Base-by-base conservation (phyloP, 2,113 vertebrate genomes). In the Perccottus glenii region DNA sequence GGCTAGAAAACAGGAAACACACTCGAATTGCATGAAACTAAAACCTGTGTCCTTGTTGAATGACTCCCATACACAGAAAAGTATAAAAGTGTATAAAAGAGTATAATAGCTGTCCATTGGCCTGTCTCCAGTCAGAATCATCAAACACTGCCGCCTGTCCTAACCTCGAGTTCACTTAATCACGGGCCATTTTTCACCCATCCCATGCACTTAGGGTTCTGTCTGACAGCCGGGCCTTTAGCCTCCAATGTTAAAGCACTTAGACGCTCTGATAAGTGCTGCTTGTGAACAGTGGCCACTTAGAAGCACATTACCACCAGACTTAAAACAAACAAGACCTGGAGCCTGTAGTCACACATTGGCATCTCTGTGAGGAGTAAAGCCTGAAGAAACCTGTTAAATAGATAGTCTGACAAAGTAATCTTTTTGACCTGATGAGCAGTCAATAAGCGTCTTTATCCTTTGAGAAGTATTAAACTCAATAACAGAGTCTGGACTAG, bases 121-220 rank as follows among this genome's bases (percentile, higher is more conserved):
- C 15, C 36, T 43, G 10, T 43, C 19, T 55, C 52, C 52, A 36
- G 38, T 19, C 10, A 36, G 14, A 56, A 33, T n/a, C 38, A 11
- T 43, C 15, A 19, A 36, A 6, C 40, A 33, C 12, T 14, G 14
- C 53, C 8, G 38, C 56, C 38, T 40, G 15, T 42, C 38, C 40
- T 58, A 58, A 58, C 56, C 38, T 43, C 40, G 40, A 6, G 56
- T 43, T 58, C 56, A 58, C 36, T 58, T 58, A 42, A 58, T 58
- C 56, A 42, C 15, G 38, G 36, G 56, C 56, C 56, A 58, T 58
- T 58, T 58, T 58, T 58, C 56, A 58, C 56, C 56, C 56, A 58
- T 58, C 56, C 38, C 56, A 58, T 58, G 56, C 56, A 58, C 56
- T 58, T 58, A 58, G 56, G 56, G 43, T 43, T 40, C 15, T 43